Conservation (phyloP, 2,888 invertebrate genomes). For the Zygothrica quintamaculata region DNA sequence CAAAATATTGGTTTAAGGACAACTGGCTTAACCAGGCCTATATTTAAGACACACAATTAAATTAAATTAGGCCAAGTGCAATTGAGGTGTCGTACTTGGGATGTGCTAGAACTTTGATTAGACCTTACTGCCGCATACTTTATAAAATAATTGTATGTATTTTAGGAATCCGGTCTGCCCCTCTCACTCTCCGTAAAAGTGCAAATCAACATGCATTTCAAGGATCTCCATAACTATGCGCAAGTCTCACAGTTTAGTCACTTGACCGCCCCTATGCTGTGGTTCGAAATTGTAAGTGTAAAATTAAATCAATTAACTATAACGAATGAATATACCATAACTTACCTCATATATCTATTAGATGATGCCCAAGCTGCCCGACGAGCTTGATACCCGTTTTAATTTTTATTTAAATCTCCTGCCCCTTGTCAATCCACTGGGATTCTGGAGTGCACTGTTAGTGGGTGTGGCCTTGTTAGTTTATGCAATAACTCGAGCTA, state of each 20-base stretch:
- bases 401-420: constrained; percentile 90
- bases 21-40: constrained; percentile 44
- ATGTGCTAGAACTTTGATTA: constrained; percentile 7
- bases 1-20: constrained; percentile 36
- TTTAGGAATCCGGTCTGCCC: constrained; percentile 90
- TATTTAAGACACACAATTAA: constrained; percentile 51
- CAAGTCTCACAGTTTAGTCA: constrained; percentile 89
- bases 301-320: constrained; percentile 14
- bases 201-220: constrained; percentile 94
- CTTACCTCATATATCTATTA: constrained; percentile 82
- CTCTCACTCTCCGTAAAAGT: constrained; percentile 91
- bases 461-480: constrained; percentile 77
- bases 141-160: constrained; percentile 52
- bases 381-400: constrained; percentile 87
- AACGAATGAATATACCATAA: not conserved
- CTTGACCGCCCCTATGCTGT: constrained; percentile 91
- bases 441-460: constrained; percentile 81
- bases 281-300: constrained; percentile 97
- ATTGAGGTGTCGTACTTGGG: constrained; percentile 47
- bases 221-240: constrained; percentile 88
- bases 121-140: constrained; percentile 25
- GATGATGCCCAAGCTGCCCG: constrained; percentile 89
- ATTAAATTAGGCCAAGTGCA: constrained; percentile 66
- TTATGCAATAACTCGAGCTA: constrained; percentile 82
- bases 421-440: constrained; percentile 86